phyloP scores from a whole-genome alignment of 2,113 vertebrate species.

The Ctenodactylus gundi region DNA sequence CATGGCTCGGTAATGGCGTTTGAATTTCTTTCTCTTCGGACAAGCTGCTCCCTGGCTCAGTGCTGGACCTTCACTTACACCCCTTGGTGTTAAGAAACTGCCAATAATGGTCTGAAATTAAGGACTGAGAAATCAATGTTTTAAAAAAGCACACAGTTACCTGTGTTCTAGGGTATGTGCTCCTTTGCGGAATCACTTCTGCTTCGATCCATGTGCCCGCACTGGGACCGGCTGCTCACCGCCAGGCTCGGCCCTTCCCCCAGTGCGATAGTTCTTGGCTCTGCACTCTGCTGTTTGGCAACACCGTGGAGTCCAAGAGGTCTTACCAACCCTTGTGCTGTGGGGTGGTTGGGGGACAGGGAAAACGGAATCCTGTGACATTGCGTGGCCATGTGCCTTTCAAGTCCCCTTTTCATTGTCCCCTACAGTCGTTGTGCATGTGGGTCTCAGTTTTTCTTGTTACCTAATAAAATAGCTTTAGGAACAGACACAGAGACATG shows the following conservation, averaged over 20 bases:
- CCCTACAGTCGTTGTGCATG: neutral
- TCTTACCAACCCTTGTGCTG: neutral
- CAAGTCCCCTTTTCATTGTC: neutral
- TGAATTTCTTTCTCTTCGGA: conserved; percentile 49
- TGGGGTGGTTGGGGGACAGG: neutral
- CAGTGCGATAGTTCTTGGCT: neutral
- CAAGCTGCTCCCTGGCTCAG: neutral
- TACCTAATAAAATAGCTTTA: neutral
- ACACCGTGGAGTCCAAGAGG: neutral
- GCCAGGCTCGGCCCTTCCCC: neutral
- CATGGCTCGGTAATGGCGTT: conserved; percentile 20
- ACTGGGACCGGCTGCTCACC: neutral
- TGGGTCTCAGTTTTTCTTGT: neutral
- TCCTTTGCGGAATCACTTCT: conserved; percentile 48
- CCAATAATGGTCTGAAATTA: conserved; percentile 71
- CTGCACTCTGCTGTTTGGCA: neutral
- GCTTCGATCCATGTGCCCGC: neutral
- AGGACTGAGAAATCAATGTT: conserved; percentile 65
- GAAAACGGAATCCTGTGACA: neutral
- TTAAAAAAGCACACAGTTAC: conserved; percentile 44
- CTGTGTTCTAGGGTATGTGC: conserved; percentile 37
- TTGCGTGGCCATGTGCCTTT: neutral
- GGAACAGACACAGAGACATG: neutral
- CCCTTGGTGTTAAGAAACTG: conserved; percentile 52
- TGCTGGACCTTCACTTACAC: conserved; percentile 49